Percentiles rank a stretch among this genome's conserved stretches.
Evolutionary conservation across 2,888 invertebrate genomes (phyloP).

Genomic region (Drosophila meridionalis): DNA sequence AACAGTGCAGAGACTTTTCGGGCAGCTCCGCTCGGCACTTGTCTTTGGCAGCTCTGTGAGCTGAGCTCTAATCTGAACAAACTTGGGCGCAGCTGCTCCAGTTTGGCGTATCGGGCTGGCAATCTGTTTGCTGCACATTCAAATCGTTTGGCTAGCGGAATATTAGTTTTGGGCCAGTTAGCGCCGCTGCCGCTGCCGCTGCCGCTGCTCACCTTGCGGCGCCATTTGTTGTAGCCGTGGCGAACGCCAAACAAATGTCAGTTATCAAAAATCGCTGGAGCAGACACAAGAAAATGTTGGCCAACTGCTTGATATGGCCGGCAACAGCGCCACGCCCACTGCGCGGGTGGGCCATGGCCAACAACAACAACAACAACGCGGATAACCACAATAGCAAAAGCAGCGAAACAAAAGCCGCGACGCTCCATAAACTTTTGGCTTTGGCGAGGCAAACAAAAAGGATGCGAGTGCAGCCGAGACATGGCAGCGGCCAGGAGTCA

Average conservation of each 20-base stretch:
- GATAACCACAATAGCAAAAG: constrained; percentile 12
- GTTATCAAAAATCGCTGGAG: constrained; percentile 74
- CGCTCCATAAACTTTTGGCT: constrained; percentile 78
- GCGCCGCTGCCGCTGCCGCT: constrained; percentile 1
- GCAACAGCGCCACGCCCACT: constrained; percentile 50
- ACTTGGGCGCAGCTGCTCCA: constrained; percentile 40
- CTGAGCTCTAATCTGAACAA: neutral
- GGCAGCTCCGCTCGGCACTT: neutral
- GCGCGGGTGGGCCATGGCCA: neutral
- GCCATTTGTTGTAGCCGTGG: constrained; percentile 46
- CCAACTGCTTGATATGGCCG: constrained; percentile 67
- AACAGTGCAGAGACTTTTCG: neutral
- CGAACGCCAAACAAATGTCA: constrained; percentile 66
- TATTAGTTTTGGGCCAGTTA: constrained; percentile 29
- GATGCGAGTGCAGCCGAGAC: constrained; percentile 23
- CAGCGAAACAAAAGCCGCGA: constrained; percentile 64
- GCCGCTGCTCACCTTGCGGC: constrained; percentile 23
- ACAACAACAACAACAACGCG: neutral
- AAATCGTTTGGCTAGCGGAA: constrained; percentile 44
- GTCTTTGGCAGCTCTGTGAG: neutral
- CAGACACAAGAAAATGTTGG: constrained; percentile 74
- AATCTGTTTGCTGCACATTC: constrained; percentile 49
- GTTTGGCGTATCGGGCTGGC: constrained; percentile 40
- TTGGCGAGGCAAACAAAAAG: constrained; percentile 44
- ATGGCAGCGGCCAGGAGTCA: constrained; percentile 46